These are phyloP conservation scores for Coracias cyanogaster DNA, from an alignment of 2,797 vertebrate genomes.

Conservation along the genomic window DNA sequence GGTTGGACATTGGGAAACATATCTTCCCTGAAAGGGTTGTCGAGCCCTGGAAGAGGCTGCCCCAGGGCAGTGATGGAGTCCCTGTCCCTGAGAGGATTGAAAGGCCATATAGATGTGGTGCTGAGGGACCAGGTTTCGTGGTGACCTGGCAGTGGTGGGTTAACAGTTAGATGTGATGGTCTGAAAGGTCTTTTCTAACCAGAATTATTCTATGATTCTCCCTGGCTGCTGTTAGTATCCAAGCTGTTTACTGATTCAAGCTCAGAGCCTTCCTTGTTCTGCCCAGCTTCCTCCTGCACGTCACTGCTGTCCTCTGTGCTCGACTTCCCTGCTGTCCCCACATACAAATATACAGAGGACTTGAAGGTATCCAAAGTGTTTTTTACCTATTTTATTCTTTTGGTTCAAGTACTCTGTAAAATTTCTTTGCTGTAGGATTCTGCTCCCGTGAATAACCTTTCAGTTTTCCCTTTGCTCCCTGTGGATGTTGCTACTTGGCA, in stretches of 20 bases:
- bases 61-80: background rate
- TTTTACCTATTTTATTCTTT: background rate
- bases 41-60: background rate
- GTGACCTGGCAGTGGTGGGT: too few relatives aligned
- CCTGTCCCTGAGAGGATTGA: background rate
- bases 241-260: background rate
- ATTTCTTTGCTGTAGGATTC: background rate
- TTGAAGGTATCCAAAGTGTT: background rate
- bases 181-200: too few relatives aligned
- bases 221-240: fast-evolving
- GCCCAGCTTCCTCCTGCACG: background rate
- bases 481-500: background rate
- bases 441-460: background rate
- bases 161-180: too few relatives aligned
- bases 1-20: background rate
- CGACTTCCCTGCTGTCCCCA: background rate
- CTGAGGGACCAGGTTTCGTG: background rate
- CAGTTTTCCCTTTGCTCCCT: background rate
- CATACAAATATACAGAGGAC: background rate
- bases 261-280: background rate
- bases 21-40: background rate
- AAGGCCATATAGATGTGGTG: background rate
- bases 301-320: background rate
- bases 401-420: background rate
- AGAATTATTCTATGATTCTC: too few relatives aligned